A percentile compares a stretch with the other conserved stretches of the same genome.
These are phyloP conservation scores for Aphidius gifuensis DNA, from an alignment of 1,140 invertebrate genomes.

Conservation along the genomic window DNA sequence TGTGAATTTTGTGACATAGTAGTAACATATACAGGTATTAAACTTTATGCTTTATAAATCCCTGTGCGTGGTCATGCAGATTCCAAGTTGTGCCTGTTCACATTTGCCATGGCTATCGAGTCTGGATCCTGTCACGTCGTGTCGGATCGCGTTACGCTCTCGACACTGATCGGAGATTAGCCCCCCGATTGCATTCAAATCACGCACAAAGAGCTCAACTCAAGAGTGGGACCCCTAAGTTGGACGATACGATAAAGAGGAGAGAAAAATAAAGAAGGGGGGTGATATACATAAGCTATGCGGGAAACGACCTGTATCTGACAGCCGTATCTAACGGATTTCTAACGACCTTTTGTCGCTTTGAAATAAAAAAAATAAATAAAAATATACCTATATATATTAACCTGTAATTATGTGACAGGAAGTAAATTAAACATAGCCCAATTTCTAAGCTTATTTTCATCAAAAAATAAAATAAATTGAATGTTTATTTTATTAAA, in stretches of 20 bases:
- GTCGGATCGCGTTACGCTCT: conserved; percentile 54
- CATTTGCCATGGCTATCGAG: conserved; percentile 42
- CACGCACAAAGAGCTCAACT: conserved; percentile 52
- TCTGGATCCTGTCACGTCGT: conserved; percentile 49
- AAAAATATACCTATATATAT: conserved; percentile 11
- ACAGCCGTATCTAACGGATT: conserved; percentile 53
- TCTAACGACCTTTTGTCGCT: conserved; percentile 54
- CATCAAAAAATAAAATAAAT: too few species aligned
- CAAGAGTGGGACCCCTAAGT: conserved; percentile 31
- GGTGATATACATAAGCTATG: conserved; percentile 22
- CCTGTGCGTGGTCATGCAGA: not conserved
- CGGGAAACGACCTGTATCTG: conserved; percentile 39
- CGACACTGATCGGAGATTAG: conserved; percentile 55
- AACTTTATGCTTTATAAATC: not conserved
- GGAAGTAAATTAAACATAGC: too few species aligned
- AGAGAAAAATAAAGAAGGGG: not conserved
- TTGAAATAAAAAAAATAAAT: conserved; percentile 27
- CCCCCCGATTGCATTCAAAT: conserved; percentile 54
- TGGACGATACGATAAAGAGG: conserved; percentile 18
- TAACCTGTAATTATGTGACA: conserved; percentile 14
- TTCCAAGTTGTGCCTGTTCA: conserved; percentile 22
- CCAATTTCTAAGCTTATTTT: too few species aligned
- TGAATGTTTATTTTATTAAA: too few species aligned
- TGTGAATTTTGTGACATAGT: too few species aligned
- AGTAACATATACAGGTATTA: too few species aligned